Conservation (phyloP, 2,797 vertebrate genomes). For the Sphenopsis melanotis region DNA sequence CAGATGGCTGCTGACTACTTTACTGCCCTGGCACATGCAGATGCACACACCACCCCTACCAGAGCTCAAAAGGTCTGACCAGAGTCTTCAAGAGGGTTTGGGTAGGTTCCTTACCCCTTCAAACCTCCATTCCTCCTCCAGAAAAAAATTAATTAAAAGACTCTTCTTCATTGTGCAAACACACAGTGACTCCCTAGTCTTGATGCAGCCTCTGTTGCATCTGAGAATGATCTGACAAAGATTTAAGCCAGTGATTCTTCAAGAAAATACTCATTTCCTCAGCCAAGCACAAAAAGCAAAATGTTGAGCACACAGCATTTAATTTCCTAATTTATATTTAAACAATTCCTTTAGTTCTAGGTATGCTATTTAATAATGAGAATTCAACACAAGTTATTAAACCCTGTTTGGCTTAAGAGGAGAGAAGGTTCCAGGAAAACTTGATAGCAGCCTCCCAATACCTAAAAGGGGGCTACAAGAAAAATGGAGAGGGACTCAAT, state of each 20-base stretch:
- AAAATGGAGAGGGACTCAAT: not conserved
- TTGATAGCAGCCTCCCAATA: not conserved
- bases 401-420: not conserved
- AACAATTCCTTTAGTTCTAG: not conserved
- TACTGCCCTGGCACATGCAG: not conserved
- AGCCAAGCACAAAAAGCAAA: not conserved
- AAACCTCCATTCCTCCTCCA: not conserved
- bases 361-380: not conserved
- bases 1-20: not conserved
- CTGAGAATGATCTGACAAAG: not conserved
- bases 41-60: accelerated
- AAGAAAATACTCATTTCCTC: not conserved
- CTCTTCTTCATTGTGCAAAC: not conserved
- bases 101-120: not conserved
- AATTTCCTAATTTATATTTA: not conserved
- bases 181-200: accelerated
- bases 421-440: not conserved
- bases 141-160: not conserved
- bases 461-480: not conserved
- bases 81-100: not conserved
- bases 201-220: not conserved
- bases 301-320: not conserved
- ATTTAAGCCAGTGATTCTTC: not conserved
- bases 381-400: not conserved
- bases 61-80: not conserved